Conservation (phyloP, 2,888 invertebrate species). For the Dolichomitus sp. region DNA sequence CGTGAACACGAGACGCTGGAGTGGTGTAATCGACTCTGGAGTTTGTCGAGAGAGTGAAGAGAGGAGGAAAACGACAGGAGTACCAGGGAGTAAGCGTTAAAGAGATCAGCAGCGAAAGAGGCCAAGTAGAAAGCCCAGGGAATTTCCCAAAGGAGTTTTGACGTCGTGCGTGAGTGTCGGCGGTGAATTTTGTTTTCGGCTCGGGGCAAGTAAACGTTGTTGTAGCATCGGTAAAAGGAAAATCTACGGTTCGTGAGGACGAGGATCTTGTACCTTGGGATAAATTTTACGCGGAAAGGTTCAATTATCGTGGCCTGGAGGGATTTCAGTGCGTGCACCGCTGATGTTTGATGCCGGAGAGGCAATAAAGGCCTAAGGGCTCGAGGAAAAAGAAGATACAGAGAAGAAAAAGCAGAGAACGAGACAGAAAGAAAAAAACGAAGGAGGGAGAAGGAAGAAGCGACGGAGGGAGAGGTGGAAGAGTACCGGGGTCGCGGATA, state of each 20-base stretch:
- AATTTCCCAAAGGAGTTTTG: slow-evolving; percentile 35
- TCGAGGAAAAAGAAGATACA: not conserved
- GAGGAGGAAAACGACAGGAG: not conserved
- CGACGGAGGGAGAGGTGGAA: slow-evolving; percentile 32
- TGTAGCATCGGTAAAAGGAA: slow-evolving; percentile 16
- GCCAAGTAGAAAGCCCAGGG: not conserved
- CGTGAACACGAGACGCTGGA: not conserved
- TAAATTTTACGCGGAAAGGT: slow-evolving; percentile 29
- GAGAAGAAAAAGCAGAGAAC: not conserved
- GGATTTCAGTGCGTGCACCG: not conserved
- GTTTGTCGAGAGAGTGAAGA: not conserved
- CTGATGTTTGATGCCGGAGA: not conserved
- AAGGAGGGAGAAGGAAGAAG: not conserved
- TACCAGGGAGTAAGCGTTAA: not conserved
- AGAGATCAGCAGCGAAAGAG: slow-evolving; percentile 15
- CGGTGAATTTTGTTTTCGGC: slow-evolving; percentile 40
- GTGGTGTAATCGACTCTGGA: not conserved
- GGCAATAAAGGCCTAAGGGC: not conserved
- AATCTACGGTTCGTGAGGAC: not conserved
- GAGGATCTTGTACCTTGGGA: slow-evolving; percentile 6
- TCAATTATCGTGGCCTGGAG: slow-evolving; percentile 16
- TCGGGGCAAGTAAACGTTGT: slow-evolving; percentile 1
- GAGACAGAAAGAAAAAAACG: not conserved
- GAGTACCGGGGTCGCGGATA: slow-evolving; percentile 25
- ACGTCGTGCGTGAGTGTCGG: slow-evolving; percentile 40